A percentile compares a stretch with the other conserved stretches of the same genome.
phyloP scores from a whole-genome alignment of 2,113 vertebrate species.

The Potamarius usumacintae region DNA sequence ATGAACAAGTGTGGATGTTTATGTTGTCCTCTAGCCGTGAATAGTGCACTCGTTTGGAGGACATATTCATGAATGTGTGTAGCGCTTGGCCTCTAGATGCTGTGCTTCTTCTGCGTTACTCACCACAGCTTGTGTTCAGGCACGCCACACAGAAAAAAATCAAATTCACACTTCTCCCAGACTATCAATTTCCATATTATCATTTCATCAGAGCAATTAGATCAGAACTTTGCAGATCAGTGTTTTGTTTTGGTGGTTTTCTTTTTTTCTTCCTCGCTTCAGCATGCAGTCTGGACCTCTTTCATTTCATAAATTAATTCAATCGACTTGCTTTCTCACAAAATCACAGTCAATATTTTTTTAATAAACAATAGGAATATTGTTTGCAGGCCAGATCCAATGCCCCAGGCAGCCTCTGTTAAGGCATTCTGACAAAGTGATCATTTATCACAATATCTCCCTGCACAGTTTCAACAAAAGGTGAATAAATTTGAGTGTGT shows the following conservation, averaged over 20 bases:
- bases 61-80: background rate
- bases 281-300: background rate
- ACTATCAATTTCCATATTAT: background rate
- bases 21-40: background rate
- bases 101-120: background rate
- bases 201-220: constrained; percentile 32
- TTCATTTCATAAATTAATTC: background rate
- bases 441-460: constrained; percentile 18
- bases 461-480: background rate
- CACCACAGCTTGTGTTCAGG: constrained; percentile 4
- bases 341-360: background rate
- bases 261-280: background rate
- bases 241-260: background rate
- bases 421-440: background rate
- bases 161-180: background rate
- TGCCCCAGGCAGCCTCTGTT: background rate
- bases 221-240: background rate
- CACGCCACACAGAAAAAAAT: background rate
- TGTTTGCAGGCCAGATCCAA: background rate
- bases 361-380: constrained; percentile 13
- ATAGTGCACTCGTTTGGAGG: background rate
- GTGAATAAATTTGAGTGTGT: constrained; percentile 20
- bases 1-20: background rate
- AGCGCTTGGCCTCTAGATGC: background rate
- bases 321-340: background rate